Conservation (phyloP, 2,113 vertebrate species). For the Cercopithecus mona region DNA sequence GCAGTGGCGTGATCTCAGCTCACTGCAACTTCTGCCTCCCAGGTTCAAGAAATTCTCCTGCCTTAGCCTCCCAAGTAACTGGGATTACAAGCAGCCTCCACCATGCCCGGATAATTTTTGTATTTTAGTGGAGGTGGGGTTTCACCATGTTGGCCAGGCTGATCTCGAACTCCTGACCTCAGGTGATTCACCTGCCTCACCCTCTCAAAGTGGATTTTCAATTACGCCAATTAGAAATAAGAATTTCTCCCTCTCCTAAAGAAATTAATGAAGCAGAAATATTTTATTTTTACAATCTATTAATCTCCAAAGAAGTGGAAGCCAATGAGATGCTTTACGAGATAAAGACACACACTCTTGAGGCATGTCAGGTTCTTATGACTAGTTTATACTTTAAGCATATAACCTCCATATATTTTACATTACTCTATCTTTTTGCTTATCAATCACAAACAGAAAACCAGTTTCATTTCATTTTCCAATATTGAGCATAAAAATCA, state of each 20-base stretch:
- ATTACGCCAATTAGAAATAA: not conserved
- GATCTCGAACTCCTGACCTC: too few species aligned
- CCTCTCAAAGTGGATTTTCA: not conserved
- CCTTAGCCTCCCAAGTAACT: too few species aligned
- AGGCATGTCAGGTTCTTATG: not conserved
- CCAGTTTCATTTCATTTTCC: slow-evolving; percentile 21
- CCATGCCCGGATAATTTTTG: too few species aligned
- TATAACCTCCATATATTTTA: not conserved
- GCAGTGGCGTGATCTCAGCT: too few species aligned
- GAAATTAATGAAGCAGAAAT: not conserved
- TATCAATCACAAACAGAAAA: not conserved
- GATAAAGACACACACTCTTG: not conserved
- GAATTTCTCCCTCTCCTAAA: not conserved
- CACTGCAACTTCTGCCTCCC: too few species aligned
- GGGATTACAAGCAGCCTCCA: too few species aligned
- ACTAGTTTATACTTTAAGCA: not conserved
- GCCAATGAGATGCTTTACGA: not conserved
- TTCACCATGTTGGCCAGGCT: too few species aligned
- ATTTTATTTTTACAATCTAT: not conserved
- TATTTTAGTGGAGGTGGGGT: too few species aligned
- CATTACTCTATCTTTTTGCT: not conserved
- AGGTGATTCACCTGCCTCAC: too few species aligned
- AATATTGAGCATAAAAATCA: not conserved
- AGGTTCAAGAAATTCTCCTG: too few species aligned
- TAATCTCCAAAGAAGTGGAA: not conserved